These are phyloP conservation scores for Dryadula phaetusa DNA, from an alignment of 2,888 invertebrate genomes.

Conservation along the genomic window DNA sequence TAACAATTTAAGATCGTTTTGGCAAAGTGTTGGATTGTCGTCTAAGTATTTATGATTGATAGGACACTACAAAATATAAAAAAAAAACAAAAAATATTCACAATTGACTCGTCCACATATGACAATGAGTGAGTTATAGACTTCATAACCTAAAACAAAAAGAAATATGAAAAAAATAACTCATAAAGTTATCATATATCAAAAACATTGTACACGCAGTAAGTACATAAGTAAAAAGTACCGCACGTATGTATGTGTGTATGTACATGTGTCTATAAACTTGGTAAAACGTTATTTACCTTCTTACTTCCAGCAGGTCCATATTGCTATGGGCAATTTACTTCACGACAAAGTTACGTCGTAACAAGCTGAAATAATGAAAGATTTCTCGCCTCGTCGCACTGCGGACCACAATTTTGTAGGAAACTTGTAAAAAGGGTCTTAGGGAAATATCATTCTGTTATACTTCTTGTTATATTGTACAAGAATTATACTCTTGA, in stretches of 20 bases:
- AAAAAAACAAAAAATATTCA: not conserved
- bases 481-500: not conserved
- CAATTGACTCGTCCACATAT: too few relatives aligned
- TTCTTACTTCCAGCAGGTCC: constrained; percentile 9
- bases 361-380: constrained; percentile 35
- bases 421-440: constrained; percentile 27
- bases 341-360: constrained; percentile 31
- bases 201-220: not conserved
- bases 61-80: too few relatives aligned
- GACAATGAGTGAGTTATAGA: not conserved
- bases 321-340: constrained; percentile 31
- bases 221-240: not conserved
- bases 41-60: too few relatives aligned
- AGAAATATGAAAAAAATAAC: not conserved
- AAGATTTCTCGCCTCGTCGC: constrained; percentile 30
- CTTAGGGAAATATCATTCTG: constrained; percentile 20
- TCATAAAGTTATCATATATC: not conserved
- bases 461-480: constrained; percentile 22
- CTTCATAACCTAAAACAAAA: constrained; percentile 1
- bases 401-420: constrained; percentile 29
- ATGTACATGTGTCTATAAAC: constrained; percentile 10
- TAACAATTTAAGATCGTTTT: too few relatives aligned
- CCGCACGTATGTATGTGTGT: not conserved
- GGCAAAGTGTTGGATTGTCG: too few relatives aligned
- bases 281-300: constrained; percentile 3